Percentiles rank a stretch among this genome's conserved stretches.
phyloP scores from a whole-genome alignment of 2,797 vertebrate species.

The Remorina albescens region DNA sequence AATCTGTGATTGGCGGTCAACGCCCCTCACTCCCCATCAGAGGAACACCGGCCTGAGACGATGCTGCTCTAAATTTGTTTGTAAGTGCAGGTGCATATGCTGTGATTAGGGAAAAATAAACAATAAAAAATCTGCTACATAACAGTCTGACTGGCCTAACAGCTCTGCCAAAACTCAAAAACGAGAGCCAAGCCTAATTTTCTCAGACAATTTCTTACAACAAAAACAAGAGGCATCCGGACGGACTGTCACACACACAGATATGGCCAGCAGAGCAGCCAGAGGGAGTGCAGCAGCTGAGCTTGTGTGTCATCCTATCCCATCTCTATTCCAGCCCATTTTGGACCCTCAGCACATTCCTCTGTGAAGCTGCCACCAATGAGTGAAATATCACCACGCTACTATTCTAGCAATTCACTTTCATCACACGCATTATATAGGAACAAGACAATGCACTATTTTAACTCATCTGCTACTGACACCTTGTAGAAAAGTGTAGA shows the following conservation, averaged over 20 bases:
- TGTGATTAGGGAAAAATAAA: too few species aligned
- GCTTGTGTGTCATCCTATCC: constrained; percentile 54
- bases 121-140: too few species aligned
- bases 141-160: constrained; percentile 36
- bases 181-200: background rate
- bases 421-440: background rate
- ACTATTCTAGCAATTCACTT: constrained; percentile 11
- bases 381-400: constrained; percentile 59
- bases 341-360: constrained; percentile 74
- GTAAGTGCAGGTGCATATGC: constrained; percentile 6
- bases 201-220: background rate
- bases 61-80: constrained; percentile 29
- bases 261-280: constrained; percentile 27
- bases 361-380: constrained; percentile 53
- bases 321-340: constrained; percentile 52
- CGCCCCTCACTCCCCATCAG: constrained; percentile 47
- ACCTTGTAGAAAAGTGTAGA: background rate
- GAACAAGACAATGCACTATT: background rate
- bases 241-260: background rate
- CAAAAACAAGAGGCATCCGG: background rate
- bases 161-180: constrained; percentile 59
- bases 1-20: constrained; percentile 74
- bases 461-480: constrained; percentile 6
- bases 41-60: constrained; percentile 22
- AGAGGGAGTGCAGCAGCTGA: constrained; percentile 69